These are phyloP conservation scores for Drosophila ercepeae DNA, from an alignment of 1,140 invertebrate genomes.

Conservation along the genomic window DNA sequence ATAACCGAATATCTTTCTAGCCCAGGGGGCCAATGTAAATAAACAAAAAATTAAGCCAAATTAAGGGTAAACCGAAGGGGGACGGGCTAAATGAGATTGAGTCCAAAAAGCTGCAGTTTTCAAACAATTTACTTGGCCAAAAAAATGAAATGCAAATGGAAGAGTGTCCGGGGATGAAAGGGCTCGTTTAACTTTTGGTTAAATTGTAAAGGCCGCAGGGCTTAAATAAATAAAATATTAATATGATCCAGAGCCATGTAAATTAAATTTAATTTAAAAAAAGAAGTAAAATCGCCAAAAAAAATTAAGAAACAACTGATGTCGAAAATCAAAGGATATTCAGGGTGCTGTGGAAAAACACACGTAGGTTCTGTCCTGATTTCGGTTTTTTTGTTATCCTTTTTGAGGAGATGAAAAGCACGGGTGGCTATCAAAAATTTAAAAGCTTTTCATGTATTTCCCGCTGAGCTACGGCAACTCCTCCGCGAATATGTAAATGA, in stretches of 20 bases:
- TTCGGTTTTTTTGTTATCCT: background rate
- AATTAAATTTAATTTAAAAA: slow-evolving; percentile 57
- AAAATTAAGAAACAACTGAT: slow-evolving; percentile 36
- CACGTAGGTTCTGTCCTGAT: background rate
- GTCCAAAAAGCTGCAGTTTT: slow-evolving; percentile 20
- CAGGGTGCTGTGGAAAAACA: slow-evolving; percentile 16
- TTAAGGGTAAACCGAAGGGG: slow-evolving; percentile 19
- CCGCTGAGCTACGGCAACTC: slow-evolving; percentile 32
- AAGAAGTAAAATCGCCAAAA: slow-evolving; percentile 29
- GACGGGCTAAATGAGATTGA: slow-evolving; percentile 2
- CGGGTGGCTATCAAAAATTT: slow-evolving; percentile 59
- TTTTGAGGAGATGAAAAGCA: slow-evolving; percentile 11
- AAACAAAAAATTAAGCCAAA: slow-evolving; percentile 34
- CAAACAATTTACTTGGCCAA: slow-evolving; percentile 2
- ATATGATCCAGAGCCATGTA: slow-evolving; percentile 34
- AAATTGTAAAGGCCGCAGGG: slow-evolving; percentile 13
- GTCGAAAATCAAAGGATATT: slow-evolving; percentile 31
- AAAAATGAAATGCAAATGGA: slow-evolving; percentile 18
- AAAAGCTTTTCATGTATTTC: slow-evolving; percentile 69
- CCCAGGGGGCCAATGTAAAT: slow-evolving; percentile 23
- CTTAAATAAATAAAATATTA: slow-evolving; percentile 36
- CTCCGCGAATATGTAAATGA: slow-evolving; percentile 75
- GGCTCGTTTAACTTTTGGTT: slow-evolving; percentile 22
- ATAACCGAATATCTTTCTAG: slow-evolving; percentile 51
- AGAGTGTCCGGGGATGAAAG: background rate